These are phyloP conservation scores for Caligus rogercresseyi DNA, from an alignment of 1,140 invertebrate species.

Conservation along the genomic window DNA sequence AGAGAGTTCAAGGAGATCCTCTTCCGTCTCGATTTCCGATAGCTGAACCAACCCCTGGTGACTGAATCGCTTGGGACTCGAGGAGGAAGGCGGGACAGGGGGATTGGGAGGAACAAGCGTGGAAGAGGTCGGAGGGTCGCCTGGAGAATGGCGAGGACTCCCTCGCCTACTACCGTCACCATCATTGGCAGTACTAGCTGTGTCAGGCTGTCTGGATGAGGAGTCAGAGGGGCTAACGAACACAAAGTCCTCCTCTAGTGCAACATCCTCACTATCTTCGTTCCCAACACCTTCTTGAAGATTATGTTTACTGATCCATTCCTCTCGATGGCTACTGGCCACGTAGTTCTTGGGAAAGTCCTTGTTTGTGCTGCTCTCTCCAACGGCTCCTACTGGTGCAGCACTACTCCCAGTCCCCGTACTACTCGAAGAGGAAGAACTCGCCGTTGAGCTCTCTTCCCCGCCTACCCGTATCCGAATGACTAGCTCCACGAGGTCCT, in stretches of 20 bases:
- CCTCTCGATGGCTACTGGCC: conserved; percentile 6
- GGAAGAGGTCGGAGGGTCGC: background rate
- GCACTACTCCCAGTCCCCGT: background rate
- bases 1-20: conserved; percentile 16
- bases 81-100: background rate
- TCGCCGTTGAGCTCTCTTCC: background rate
- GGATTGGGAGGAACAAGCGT: background rate
- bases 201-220: too few species aligned
- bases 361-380: background rate
- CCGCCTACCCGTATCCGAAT: background rate
- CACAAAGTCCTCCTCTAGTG: background rate
- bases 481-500: conserved; percentile 12
- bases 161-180: background rate
- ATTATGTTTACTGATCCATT: conserved; percentile 3
- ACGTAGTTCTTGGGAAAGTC: conserved; percentile 12
- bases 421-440: background rate
- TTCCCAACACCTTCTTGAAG: background rate
- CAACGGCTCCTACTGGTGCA: background rate
- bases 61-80: conserved; percentile 14
- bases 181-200: background rate
- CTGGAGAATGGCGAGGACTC: background rate
- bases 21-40: conserved; percentile 15
- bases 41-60: conserved; percentile 13
- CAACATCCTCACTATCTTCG: background rate
- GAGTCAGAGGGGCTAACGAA: background rate